These are phyloP conservation scores for Sebastes alutus DNA, from an alignment of 2,797 vertebrate species.

Conservation along the genomic window DNA sequence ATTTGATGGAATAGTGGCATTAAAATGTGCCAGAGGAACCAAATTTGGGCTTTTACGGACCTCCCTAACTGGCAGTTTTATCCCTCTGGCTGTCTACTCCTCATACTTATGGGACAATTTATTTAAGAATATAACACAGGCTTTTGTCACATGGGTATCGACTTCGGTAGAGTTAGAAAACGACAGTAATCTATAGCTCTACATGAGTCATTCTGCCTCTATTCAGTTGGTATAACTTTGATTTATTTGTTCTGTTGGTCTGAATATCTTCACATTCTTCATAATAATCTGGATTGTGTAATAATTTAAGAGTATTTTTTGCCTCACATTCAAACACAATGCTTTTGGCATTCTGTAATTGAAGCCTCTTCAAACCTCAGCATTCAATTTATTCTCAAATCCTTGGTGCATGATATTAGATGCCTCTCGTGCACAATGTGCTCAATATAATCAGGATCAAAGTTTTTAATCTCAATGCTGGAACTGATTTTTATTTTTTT, in stretches of 20 bases:
- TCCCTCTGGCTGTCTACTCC: too few species aligned
- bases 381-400: not conserved
- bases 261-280: not conserved
- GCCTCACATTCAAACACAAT: not conserved
- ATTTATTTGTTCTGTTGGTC: not conserved
- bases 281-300: not conserved
- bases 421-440: not conserved
- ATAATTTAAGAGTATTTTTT: constrained; percentile 3
- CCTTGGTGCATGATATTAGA: constrained; percentile 5
- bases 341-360: not conserved
- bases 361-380: not conserved
- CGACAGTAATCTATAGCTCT: not conserved
- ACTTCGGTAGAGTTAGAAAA: not conserved
- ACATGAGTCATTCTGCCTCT: not conserved
- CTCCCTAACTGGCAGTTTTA: too few species aligned
- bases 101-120: too few species aligned
- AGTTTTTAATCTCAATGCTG: not conserved
- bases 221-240: not conserved
- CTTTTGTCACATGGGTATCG: too few species aligned
- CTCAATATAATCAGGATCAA: constrained; percentile 1
- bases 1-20: too few species aligned
- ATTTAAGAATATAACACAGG: too few species aligned
- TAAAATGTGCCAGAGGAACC: too few species aligned
- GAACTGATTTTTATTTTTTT: not conserved
- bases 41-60: too few species aligned